These are phyloP conservation scores for Chelonus insularis DNA, from an alignment of 1,140 invertebrate genomes.

Conservation along the genomic window DNA sequence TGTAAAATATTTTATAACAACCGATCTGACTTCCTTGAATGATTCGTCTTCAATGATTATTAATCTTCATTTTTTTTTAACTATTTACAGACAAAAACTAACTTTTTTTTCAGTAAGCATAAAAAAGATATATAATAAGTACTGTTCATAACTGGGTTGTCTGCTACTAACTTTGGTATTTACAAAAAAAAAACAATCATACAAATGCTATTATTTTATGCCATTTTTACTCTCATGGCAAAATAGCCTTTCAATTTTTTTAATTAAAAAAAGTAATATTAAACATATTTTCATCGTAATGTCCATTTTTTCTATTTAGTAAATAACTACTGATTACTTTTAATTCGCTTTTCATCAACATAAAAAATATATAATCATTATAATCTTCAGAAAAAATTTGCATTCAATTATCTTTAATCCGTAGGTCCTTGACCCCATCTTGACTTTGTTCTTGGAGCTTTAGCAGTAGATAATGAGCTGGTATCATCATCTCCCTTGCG, in stretches of 20 bases:
- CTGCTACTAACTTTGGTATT: conserved; percentile 29
- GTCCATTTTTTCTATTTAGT: too few species aligned
- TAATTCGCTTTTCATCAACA: neutral
- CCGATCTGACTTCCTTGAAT: too few species aligned
- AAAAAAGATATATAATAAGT: conserved; percentile 1
- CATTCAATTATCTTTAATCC: conserved; percentile 30
- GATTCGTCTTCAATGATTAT: neutral
- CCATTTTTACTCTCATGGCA: neutral
- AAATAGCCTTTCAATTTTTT: too few species aligned
- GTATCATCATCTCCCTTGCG: conserved; percentile 42
- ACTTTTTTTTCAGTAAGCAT: neutral
- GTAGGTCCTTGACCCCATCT: conserved; percentile 51
- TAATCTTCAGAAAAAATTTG: neutral
- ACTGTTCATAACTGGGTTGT: conserved; percentile 11
- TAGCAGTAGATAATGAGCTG: conserved; percentile 25
- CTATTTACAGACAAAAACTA: conserved; percentile 25
- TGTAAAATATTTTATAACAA: conserved; percentile 23
- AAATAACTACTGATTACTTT: neutral
- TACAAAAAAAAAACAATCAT: conserved; percentile 17
- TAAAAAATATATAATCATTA: conserved; percentile 5
- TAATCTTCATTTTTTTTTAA: neutral
- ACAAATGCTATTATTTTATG: neutral
- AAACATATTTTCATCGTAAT: too few species aligned
- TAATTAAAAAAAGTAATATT: too few species aligned
- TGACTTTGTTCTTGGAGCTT: conserved; percentile 45